Evolutionary conservation across 1,140 invertebrate species (phyloP).

Genomic region (Bombus sibiricus): DNA sequence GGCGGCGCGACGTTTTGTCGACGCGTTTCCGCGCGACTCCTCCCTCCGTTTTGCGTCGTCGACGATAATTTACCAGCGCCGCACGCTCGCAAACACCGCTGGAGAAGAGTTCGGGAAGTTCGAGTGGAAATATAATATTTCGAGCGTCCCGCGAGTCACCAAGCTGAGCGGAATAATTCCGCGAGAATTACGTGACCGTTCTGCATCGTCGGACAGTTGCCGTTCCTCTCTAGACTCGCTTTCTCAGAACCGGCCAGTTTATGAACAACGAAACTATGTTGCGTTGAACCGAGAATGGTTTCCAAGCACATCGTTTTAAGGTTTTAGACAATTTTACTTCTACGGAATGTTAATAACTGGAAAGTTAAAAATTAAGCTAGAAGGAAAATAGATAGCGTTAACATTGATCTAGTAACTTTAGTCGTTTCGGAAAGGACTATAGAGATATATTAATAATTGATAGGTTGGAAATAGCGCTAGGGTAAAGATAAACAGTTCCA

Average conservation of each 20-base stretch:
- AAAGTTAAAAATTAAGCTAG: not conserved
- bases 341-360: not conserved
- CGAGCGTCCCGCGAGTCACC: conserved; percentile 34
- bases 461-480: not conserved
- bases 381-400: not conserved
- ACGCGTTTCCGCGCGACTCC: conserved; percentile 5
- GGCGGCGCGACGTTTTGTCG: conserved; percentile 36
- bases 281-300: not conserved
- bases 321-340: not conserved
- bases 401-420: too few relatives aligned
- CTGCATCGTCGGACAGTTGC: conserved; percentile 3
- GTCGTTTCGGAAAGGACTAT: too few relatives aligned
- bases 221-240: not conserved
- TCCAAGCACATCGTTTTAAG: too few relatives aligned
- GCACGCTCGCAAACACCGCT: not conserved
- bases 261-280: not conserved
- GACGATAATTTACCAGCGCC: conserved; percentile 35
- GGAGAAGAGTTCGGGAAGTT: conserved; percentile 35
- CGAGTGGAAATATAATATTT: conserved; percentile 43
- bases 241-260: not conserved
- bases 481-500: not conserved
- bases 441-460: too few relatives aligned
- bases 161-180: conserved; percentile 33
- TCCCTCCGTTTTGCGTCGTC: too few relatives aligned
- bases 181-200: conserved; percentile 46